Conservation (phyloP, 2,113 vertebrate species). For the Sylvia atricapilla region DNA sequence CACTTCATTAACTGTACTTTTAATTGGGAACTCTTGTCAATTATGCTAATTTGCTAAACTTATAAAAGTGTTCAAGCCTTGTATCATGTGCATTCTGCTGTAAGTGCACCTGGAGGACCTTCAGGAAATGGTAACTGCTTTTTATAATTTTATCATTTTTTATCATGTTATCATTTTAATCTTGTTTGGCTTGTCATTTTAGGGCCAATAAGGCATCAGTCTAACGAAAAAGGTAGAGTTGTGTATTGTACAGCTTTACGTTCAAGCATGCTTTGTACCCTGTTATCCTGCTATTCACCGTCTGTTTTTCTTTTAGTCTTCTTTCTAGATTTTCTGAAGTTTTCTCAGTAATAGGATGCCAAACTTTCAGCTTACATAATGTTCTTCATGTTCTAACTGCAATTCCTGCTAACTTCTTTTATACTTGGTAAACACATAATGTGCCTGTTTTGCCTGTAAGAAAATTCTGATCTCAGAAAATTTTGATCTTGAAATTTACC, state of each 20-base stretch:
- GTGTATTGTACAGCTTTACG: background rate
- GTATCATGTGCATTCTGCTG: background rate
- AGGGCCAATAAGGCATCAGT: background rate
- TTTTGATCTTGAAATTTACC: background rate
- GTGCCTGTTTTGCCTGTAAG: background rate
- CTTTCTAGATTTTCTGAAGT: background rate
- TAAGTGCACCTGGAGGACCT: background rate
- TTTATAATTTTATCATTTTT: background rate
- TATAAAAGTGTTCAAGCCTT: background rate
- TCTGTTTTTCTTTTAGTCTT: background rate
- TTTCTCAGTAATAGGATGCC: background rate
- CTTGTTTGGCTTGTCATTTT: background rate
- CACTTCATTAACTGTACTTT: background rate
- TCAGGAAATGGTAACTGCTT: background rate
- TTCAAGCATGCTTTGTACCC: background rate
- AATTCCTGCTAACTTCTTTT: background rate
- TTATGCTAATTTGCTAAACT: background rate
- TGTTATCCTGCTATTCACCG: background rate
- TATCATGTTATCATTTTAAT: background rate
- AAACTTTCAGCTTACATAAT: background rate
- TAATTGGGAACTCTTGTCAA: background rate
- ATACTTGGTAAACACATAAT: background rate
- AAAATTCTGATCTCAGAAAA: background rate
- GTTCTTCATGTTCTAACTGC: background rate
- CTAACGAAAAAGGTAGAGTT: background rate